Percentiles rank a stretch among this genome's conserved stretches.
Evolutionary conservation across 2,888 invertebrate species (phyloP).

Genomic region (Cerceris rybyensis): DNA sequence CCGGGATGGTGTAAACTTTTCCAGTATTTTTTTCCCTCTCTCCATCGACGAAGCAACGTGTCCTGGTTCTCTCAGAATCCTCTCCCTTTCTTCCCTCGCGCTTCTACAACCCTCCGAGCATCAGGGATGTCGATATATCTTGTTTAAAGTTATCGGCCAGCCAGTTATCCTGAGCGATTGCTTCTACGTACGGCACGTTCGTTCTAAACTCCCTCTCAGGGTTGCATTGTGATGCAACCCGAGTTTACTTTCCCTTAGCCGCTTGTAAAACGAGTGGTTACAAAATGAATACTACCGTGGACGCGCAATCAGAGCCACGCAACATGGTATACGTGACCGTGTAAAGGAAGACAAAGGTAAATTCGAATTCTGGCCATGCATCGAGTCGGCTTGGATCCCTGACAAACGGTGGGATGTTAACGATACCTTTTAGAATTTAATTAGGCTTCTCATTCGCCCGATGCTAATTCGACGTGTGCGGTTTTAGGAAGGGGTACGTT

Average conservation of each 20-base stretch:
- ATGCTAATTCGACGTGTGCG: too few relatives aligned
- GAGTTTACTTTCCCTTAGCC: slow-evolving; percentile 39
- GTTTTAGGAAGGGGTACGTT: too few relatives aligned
- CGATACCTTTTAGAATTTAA: too few relatives aligned
- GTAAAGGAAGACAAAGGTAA: slow-evolving; percentile 48
- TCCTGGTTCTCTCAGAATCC: background rate
- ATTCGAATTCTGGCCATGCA: too few relatives aligned
- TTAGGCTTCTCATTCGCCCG: too few relatives aligned
- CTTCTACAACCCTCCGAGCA: slow-evolving; percentile 41
- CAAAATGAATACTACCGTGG: slow-evolving; percentile 40
- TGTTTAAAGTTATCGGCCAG: slow-evolving; percentile 74
- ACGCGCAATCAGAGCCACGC: slow-evolving; percentile 42
- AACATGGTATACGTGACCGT: slow-evolving; percentile 31
- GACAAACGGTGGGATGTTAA: too few relatives aligned
- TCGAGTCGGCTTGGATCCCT: too few relatives aligned
- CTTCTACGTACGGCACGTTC: slow-evolving; percentile 56
- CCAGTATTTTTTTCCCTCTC: slow-evolving; percentile 48
- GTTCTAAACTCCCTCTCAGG: slow-evolving; percentile 44
- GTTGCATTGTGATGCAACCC: slow-evolving; percentile 22
- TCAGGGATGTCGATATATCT: slow-evolving; percentile 65
- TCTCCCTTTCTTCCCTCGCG: slow-evolving; percentile 36
- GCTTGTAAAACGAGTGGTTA: slow-evolving; percentile 36
- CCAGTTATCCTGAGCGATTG: slow-evolving; percentile 73
- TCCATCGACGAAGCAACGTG: background rate
- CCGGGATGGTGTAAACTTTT: slow-evolving; percentile 56